phyloP scores from a whole-genome alignment of 1,140 invertebrate species.

The Drosophila ercepeae region DNA sequence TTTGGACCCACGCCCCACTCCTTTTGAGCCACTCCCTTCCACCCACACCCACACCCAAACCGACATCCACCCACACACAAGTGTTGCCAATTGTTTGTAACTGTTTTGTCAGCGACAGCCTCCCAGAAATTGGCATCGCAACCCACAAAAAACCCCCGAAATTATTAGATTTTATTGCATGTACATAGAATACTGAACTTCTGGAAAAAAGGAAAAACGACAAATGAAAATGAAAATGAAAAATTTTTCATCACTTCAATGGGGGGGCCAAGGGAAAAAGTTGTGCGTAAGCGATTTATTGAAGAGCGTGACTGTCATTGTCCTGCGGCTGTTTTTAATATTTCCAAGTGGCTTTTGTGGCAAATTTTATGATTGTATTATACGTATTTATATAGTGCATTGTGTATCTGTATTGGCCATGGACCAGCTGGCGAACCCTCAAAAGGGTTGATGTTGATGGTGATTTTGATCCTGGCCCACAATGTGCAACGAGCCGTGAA shows the following conservation, averaged over 20 bases:
- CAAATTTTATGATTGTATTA: conserved; percentile 49
- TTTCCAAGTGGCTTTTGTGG: conserved; percentile 73
- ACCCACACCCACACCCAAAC: no score
- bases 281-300: conserved; percentile 57
- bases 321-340: conserved; percentile 70
- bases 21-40: no score
- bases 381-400: conserved; percentile 21
- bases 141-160: conserved; percentile 52
- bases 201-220: background rate
- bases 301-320: conserved; percentile 45
- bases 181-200: conserved; percentile 18
- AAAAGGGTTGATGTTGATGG: conserved; percentile 40
- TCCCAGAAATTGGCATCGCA: conserved; percentile 21
- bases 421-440: conserved; percentile 48
- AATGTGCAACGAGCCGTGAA: conserved; percentile 69
- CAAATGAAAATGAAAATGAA: conserved; percentile 61
- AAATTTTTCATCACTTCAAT: conserved; percentile 56
- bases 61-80: conserved; percentile 46
- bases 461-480: conserved; percentile 11
- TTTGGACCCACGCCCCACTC: conserved; percentile 15
- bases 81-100: conserved; percentile 81
- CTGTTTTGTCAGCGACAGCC: conserved; percentile 57
- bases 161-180: conserved; percentile 79
- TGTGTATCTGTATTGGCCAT: conserved; percentile 41
- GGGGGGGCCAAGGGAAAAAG: conserved; percentile 43